Evolutionary conservation across 2,888 invertebrate genomes (phyloP).

Genomic region (Ophion costatus): DNA sequence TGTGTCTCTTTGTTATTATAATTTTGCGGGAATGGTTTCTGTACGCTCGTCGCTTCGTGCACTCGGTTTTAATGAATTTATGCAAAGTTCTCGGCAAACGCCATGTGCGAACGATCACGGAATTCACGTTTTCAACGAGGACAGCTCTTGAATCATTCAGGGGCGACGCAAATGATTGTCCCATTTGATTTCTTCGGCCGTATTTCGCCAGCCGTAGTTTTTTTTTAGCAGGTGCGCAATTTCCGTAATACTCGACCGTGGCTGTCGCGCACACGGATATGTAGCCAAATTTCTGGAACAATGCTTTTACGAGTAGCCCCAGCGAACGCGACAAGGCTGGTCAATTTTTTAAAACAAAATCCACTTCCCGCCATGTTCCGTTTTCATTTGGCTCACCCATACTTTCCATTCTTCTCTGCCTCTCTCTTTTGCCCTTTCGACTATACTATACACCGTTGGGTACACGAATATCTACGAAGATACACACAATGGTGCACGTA

Average conservation of each 20-base stretch:
- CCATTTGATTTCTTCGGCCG: not conserved
- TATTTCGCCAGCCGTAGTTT: not conserved
- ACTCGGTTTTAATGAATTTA: not conserved
- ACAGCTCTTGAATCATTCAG: not conserved
- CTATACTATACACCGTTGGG: not conserved
- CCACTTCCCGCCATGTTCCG: constrained; percentile 20
- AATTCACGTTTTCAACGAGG: not conserved
- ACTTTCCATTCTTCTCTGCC: constrained; percentile 5
- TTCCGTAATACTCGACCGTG: not conserved
- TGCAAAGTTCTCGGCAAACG: not conserved
- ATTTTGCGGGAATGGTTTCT: not conserved
- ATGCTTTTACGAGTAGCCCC: constrained; percentile 8
- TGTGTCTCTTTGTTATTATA: not conserved
- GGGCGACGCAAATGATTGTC: not conserved
- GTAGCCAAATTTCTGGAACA: not conserved
- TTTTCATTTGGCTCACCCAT: constrained; percentile 23
- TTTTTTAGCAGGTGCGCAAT: not conserved
- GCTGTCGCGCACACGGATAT: not conserved
- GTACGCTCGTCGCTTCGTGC: not conserved
- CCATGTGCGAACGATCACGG: not conserved
- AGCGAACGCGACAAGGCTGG: constrained; percentile 9
- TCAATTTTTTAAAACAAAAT: constrained; percentile 42
- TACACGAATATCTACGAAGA: constrained; percentile 2
- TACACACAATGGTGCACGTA: constrained; percentile 4
- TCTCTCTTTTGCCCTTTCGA: not conserved